Evolutionary conservation across 2,888 invertebrate species (phyloP), one percentile per base, ranked within the genome.

Genomic region (Ernsta delagoae): DNA sequence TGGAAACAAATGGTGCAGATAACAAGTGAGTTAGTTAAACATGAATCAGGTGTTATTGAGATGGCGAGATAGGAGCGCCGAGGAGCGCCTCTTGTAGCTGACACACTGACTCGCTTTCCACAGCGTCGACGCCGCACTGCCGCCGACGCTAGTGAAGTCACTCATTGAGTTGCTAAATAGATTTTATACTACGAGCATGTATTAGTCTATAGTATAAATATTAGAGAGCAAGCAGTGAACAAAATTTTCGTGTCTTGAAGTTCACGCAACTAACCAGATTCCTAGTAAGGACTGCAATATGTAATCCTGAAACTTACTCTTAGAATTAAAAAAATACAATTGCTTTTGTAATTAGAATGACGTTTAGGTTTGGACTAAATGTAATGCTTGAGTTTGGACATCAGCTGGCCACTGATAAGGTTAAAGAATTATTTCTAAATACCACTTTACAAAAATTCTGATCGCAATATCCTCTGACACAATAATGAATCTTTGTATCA

Each of bases 41-140:
- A 60, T 45, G 62, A 68, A 83, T 85, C 82, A 83, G 79, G 79
- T 82, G 82, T 75, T 78, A 78, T 76, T 75, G 75, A 78, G 81
- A 81, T 78, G 73, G 74, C 70, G 75, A 71, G 74, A 69, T 75
- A 76, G 77, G 75, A 77, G 77, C 73, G 75, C 70, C 74, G 71
- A 70, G 75, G 73, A 76, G 77, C 78, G 78, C 76, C 76, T 75
- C 75, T 75, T 73, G 69, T 70, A 71, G 73, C 79, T 91, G 93
- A 92, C 93, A 93, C 83, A 93, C 93, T 93, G 92, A 92, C 93
- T 93, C 88, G 90, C 92, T 93, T 94, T 94, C 92, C 89, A 87
- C 75, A 75, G 41, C 67, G 72, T 71, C 79, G 71, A 73, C 65
- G 65, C 59, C 63, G 72, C 73, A 70, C 70, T 60, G 61, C 60